Evolutionary conservation across 2,113 vertebrate genomes (phyloP).

Genomic region (Tretioscincus oriximinensis): DNA sequence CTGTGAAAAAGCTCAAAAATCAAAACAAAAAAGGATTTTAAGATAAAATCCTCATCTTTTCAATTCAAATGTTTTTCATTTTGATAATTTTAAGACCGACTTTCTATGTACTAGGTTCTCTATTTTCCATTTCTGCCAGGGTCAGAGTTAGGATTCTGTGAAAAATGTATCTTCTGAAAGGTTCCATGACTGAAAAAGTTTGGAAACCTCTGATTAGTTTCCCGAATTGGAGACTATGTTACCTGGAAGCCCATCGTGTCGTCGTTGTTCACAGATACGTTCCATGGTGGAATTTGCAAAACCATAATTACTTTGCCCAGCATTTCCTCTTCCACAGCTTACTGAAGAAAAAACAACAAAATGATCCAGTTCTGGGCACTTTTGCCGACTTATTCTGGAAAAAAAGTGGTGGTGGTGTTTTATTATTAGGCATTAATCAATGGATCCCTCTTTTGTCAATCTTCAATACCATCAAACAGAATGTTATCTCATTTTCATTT

Average conservation of each 20-base stretch:
- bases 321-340: slow-evolving; percentile 93
- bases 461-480: background rate
- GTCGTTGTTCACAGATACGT: slow-evolving; percentile 89
- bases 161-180: too few species aligned
- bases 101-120: too few species aligned
- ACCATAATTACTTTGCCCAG: slow-evolving; percentile 93
- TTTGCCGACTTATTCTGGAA: slow-evolving; percentile 82
- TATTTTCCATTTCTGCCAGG: too few species aligned
- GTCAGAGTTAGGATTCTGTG: too few species aligned
- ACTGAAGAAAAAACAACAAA: slow-evolving; percentile 96
- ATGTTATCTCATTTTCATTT: background rate
- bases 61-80: too few species aligned
- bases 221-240: background rate
- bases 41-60: too few species aligned
- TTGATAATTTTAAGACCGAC: too few species aligned
- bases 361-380: slow-evolving; percentile 86
- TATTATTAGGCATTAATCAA: background rate
- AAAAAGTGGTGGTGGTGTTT: slow-evolving; percentile 12
- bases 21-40: too few species aligned
- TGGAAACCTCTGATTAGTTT: background rate
- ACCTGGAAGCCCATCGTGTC: slow-evolving; percentile 82
- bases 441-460: background rate
- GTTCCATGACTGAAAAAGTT: too few species aligned
- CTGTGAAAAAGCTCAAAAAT: too few species aligned
- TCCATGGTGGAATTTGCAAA: slow-evolving; percentile 98